Conservation (phyloP, 2,888 invertebrate genomes). For the Spisula solida region DNA sequence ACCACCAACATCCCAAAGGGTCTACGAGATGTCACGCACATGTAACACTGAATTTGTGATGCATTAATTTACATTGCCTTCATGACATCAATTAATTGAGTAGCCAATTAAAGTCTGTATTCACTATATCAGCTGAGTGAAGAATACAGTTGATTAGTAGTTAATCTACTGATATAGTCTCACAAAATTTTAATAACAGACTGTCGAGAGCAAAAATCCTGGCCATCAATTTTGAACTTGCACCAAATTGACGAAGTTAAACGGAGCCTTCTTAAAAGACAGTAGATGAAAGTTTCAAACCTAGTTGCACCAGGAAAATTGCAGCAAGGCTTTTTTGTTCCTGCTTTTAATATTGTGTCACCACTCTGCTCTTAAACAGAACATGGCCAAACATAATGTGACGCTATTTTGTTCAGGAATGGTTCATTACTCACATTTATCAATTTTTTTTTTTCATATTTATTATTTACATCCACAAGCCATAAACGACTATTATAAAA, state of each 20-base stretch:
- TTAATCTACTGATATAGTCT: constrained; percentile 1
- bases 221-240: not conserved
- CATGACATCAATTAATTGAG: constrained; percentile 26
- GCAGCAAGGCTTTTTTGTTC: not conserved
- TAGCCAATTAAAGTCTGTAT: constrained; percentile 6
- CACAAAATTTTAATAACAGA: not conserved
- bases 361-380: too few species aligned
- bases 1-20: not conserved
- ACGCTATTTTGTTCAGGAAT: too few species aligned
- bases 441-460: too few species aligned
- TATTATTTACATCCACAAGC: too few species aligned
- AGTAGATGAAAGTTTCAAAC: not conserved
- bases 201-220: not conserved
- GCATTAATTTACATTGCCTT: constrained; percentile 13
- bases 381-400: too few species aligned
- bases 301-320: not conserved
- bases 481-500: too few species aligned
- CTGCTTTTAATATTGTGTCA: not conserved
- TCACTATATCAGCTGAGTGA: not conserved
- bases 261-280: not conserved
- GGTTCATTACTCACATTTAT: too few species aligned
- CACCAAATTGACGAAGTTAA: not conserved
- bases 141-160: not conserved
- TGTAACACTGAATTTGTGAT: constrained; percentile 16
- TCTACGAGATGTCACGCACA: not conserved